Evolutionary conservation across 1,140 invertebrate genomes (phyloP).

Genomic region (Aphaenogaster rudis): DNA sequence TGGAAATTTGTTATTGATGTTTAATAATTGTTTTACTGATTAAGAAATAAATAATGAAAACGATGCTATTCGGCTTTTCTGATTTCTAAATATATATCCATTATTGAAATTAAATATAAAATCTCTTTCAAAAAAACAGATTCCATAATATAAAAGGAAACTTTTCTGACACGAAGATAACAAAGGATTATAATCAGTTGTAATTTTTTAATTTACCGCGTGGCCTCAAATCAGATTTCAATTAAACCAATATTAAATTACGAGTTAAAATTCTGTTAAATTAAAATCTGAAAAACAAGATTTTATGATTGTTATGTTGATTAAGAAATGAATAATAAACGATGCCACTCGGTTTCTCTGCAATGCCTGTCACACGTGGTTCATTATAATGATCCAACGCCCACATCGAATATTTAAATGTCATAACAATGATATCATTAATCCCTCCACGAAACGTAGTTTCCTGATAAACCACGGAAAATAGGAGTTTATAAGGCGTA

Average conservation of each 20-base stretch:
- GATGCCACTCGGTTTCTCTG: neutral
- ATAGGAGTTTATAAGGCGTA: neutral
- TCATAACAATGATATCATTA: slow-evolving; percentile 36
- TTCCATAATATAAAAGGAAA: neutral
- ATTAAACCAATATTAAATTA: slow-evolving; percentile 1
- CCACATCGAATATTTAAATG: slow-evolving; percentile 15
- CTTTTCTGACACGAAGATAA: neutral
- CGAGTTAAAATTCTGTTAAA: neutral
- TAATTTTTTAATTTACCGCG: neutral
- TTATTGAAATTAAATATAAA: neutral
- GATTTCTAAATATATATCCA: neutral
- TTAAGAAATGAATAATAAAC: slow-evolving; percentile 1
- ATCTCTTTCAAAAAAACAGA: neutral
- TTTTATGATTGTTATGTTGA: neutral
- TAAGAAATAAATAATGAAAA: no score
- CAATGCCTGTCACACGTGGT: neutral
- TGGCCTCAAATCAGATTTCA: neutral
- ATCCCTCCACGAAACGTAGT: neutral
- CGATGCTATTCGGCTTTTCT: no score
- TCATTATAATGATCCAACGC: neutral
- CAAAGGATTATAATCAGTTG: neutral
- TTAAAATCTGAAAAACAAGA: neutral
- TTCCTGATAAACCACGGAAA: slow-evolving; percentile 37
- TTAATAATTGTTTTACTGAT: no score
- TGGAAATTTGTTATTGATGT: no score